phyloP scores from a whole-genome alignment of 1,140 invertebrate genomes.

The Caenorhabditis latens region DNA sequence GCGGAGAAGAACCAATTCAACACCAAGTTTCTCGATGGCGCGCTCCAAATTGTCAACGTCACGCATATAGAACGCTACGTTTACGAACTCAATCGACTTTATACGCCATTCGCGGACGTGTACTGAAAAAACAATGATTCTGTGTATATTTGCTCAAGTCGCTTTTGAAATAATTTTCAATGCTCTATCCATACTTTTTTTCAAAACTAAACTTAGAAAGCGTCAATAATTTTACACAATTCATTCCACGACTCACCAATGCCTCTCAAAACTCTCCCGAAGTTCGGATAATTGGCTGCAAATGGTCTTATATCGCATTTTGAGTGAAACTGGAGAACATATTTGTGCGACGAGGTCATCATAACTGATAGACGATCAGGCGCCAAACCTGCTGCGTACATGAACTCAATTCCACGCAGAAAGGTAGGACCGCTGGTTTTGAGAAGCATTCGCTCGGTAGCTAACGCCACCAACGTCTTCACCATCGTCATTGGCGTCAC shows the following conservation, averaged over 20 bases:
- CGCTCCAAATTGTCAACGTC: constrained; percentile 62
- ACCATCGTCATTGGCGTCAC: constrained; percentile 54
- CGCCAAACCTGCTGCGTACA: constrained; percentile 61
- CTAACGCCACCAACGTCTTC: constrained; percentile 63
- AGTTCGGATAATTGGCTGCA: constrained; percentile 56
- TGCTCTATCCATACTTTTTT: no score
- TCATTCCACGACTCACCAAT: neutral
- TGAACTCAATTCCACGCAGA: constrained; percentile 56
- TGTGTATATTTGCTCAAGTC: neutral
- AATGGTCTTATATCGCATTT: constrained; percentile 64
- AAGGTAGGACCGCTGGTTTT: constrained; percentile 62
- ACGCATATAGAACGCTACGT: constrained; percentile 58
- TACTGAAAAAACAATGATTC: constrained; percentile 24
- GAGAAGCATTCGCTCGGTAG: constrained; percentile 62
- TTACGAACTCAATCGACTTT: constrained; percentile 63
- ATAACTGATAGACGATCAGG: constrained; percentile 62
- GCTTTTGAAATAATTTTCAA: no score
- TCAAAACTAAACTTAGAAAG: no score
- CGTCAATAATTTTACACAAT: neutral
- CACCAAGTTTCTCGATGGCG: constrained; percentile 62
- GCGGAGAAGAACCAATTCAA: constrained; percentile 59
- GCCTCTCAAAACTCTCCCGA: constrained; percentile 44
- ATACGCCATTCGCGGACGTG: constrained; percentile 63
- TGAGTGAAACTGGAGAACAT: constrained; percentile 63
- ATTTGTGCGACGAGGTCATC: constrained; percentile 61